Evolutionary conservation across 2,888 invertebrate genomes (phyloP).

Genomic region (Agonopterix subpropinquella): DNA sequence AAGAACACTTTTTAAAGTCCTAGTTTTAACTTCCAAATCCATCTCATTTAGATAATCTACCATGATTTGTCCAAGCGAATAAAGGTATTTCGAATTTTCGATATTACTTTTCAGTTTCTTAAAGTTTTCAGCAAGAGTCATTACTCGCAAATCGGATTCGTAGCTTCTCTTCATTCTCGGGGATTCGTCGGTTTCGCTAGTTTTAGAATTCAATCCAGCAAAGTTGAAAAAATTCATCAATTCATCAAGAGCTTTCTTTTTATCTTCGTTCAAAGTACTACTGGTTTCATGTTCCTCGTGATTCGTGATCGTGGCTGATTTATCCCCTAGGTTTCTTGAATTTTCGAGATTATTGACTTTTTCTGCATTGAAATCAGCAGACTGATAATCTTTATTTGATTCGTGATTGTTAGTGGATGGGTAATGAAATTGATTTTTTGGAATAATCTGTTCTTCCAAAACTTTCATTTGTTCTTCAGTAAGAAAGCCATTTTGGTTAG

Average conservation of each 20-base stretch:
- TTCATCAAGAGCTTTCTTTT: slow-evolving; percentile 61
- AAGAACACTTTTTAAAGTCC: slow-evolving; percentile 39
- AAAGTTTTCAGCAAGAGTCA: slow-evolving; percentile 38
- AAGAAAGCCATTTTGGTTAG: slow-evolving; percentile 33
- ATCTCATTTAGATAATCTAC: slow-evolving; percentile 52
- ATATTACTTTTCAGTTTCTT: slow-evolving; percentile 41
- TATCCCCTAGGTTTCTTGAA: slow-evolving; percentile 11
- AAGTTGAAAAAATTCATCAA: slow-evolving; percentile 57
- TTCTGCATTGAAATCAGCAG: slow-evolving; percentile 16
- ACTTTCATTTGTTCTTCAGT: slow-evolving; percentile 46
- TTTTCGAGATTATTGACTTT: slow-evolving; percentile 10
- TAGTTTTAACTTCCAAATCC: slow-evolving; percentile 39
- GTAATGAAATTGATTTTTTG: slow-evolving; percentile 23
- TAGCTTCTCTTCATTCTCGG: slow-evolving; percentile 45
- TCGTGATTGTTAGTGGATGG: slow-evolving; percentile 7
- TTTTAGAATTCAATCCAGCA: slow-evolving; percentile 33
- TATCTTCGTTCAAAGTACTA: slow-evolving; percentile 37
- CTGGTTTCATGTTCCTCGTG: slow-evolving; percentile 10
- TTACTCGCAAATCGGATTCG: slow-evolving; percentile 36
- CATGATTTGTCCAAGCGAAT: slow-evolving; percentile 38
- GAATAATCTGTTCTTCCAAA: slow-evolving; percentile 61
- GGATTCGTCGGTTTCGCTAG: slow-evolving; percentile 15
- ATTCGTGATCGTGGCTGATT: slow-evolving; percentile 16
- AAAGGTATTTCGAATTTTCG: slow-evolving; percentile 40
- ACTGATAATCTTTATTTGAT: slow-evolving; percentile 10